Conservation (phyloP, 1,140 invertebrate species). For the Marisa cornuarietis region DNA sequence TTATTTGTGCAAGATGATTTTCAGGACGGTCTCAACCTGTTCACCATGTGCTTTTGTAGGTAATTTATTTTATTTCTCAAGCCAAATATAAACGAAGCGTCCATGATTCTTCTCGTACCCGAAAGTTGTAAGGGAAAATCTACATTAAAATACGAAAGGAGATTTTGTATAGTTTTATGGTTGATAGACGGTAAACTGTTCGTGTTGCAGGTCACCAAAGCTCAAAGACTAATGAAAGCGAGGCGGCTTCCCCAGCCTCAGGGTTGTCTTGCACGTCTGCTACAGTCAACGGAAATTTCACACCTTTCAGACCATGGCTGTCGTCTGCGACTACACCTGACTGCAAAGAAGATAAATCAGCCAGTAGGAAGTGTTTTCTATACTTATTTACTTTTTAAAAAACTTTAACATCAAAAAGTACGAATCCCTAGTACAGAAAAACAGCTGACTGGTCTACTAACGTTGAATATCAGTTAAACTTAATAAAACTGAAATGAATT, state of each 20-base stretch:
- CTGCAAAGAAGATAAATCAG: background rate
- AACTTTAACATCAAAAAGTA: background rate
- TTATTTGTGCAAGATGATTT: too few species aligned
- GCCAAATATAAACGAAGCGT: too few species aligned
- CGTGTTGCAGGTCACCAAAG: background rate
- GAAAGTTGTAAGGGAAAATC: too few species aligned
- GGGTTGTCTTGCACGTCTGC: slow-evolving; percentile 19
- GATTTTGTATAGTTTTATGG: background rate
- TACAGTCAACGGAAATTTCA: slow-evolving; percentile 39
- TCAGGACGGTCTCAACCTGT: too few species aligned
- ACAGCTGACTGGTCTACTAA: too few species aligned
- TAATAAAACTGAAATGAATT: too few species aligned
- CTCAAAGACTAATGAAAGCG: background rate
- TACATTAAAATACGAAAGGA: background rate
- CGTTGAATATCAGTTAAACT: too few species aligned
- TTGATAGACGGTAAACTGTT: background rate
- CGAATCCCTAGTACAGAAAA: too few species aligned
- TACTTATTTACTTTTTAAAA: background rate
- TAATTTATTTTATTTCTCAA: too few species aligned
- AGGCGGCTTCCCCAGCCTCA: background rate
- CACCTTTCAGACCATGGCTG: slow-evolving; percentile 42
- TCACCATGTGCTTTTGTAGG: too few species aligned
- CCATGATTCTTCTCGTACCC: too few species aligned
- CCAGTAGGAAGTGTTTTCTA: background rate
- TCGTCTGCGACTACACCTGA: background rate